Base-by-base conservation (phyloP, 2,113 vertebrate species). In the Pygoscelis antarcticus region DNA sequence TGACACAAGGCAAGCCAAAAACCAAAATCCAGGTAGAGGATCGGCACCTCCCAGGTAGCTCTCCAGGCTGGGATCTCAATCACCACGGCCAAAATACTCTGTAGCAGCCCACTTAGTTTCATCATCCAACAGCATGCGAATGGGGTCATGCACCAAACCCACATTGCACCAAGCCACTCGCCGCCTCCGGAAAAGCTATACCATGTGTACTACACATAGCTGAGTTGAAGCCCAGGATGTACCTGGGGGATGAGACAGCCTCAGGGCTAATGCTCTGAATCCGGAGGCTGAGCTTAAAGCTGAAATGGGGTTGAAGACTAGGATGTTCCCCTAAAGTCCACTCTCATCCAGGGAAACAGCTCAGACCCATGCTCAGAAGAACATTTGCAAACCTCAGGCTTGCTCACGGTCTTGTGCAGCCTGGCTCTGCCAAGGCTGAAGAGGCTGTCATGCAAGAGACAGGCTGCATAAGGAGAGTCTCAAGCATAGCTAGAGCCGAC, bases 141-240 rank as follows among this genome's bases (percentile, higher is more conserved):
- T 2, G 3, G 32, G 17, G 20, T 23, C 52, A 17, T 1, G 16
- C 25, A 30, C 55, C 61, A 60, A 77, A 23, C 23, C 42, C 49
- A 21, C 3, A 0, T 6, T 26, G 9, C 46, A 38, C 46, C 64
- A 16, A 49, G 27, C 32, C 32, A 26, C 4, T 18, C 0, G 0
- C 34, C 70, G 36, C 58, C 76, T 61, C 58, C 47, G n/a, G 23
- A 36, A 55, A 16, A 77, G 19, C 34, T 42, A 10, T 23, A 18
- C 34, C 54, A 6, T 1, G 1, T 11, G 26, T 30, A 34, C 32
- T 8, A 13, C 25, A 7, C 0, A 0, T 5, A 30, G 23, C 25
- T 10, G 6, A 61, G 25, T 1, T 57, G n/a, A 34, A 36, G 52
- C 9, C n/a, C 16, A 40, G 32, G 44, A 32, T 2, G 13, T 44